Base-by-base conservation (phyloP, 2,888 invertebrate genomes). In the Teleiodes luculella region DNA sequence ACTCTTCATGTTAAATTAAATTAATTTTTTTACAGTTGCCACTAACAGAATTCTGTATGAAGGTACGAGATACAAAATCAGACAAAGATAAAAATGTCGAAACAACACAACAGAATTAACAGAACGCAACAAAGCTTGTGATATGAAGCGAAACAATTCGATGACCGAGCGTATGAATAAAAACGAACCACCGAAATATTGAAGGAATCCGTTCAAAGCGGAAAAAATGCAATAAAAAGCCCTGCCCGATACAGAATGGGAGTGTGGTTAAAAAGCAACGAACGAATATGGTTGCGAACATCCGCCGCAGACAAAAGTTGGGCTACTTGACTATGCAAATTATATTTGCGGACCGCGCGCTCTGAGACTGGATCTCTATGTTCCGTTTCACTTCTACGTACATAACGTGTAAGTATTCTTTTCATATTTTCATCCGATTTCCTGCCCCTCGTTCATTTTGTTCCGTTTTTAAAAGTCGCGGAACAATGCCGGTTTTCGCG, bases 251-350 rank as follows among this genome's bases (percentile, higher is more conserved):
- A 83, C 85, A 83, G 78, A 83, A 80, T 77, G 82, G 83, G 82
- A 81, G 87, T 85, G 85, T 82, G 86, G 85, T 83, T 86, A 83
- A 84, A 87, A 88, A 89, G 86, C 85, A 83, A 86, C 84, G 78
- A 82, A 82, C 86, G 89, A 84, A 86, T 87, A 87, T 86, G 89
- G 85, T 83, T 82, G 80, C 83, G 81, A 87, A 84, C 85, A 85
- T 85, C 86, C 84, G 86, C 72, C 79, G 82, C 87, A 87, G 85
- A 87, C 89, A 86, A 87, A 87, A 84, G 86, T 89, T 83, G 68
- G 83, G 78, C 86, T 88, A 90, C 86, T 90, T 89, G 89, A 75
- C 86, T 89, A 90, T 90, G 90, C 90, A 90, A 90, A 90, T 90
- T 90, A 89, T 89, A 90, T 90, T 90, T 90, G 89, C 90, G 81